Evolutionary conservation across 1,140 invertebrate species (phyloP), one percentile per base, ranked within the genome.

Genomic region (Phenacoccus solenopsis): DNA sequence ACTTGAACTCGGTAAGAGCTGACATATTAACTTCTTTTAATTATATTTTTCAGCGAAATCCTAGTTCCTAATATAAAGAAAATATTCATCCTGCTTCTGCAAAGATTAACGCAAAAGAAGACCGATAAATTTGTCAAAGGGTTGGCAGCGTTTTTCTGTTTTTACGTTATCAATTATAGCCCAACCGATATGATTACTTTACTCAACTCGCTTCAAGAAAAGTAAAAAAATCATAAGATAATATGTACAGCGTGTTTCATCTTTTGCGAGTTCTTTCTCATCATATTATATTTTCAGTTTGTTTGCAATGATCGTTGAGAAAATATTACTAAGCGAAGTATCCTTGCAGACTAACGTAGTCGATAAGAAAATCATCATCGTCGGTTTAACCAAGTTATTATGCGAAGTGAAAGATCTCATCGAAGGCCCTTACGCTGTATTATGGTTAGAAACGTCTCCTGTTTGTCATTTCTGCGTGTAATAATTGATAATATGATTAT

Each of bases 281-380:
- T n/a, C n/a, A n/a, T n/a, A n/a, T n/a, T n/a, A 68, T 75, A 74
- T 68, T 69, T 28, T 67, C 38, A 72, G 49, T 22, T 93, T 98
- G 89, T 98, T 98, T 82, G 87, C 85, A 27, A 96, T 96, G 93
- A 90, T 98, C 16, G 75, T 95, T 32, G 93, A 98, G 76, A 88
- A 92, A 68, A 82, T 98, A 0, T 85, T 94, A 30, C 82, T 98
- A 21, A 78, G 87, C 5, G 94, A 98, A 78, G 79, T 94, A 71
- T 89, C 93, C 77, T 95, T 94, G 78, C 86, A 98, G 9, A 84
- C 85, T 9, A 93, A 90, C 9, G 80, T 82, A 20, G 81, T 89
- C 49, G 93, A 98, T 74, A 84, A 88, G 59, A 97, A 96, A 83
- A 88, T 96, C 68, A 88, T 91, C 68, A 90, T 92, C 16, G 87